A percentile compares a stretch with the other conserved stretches of the same genome.
Evolutionary conservation across 2,888 invertebrate species (phyloP).

Genomic region (Drosophila kambysellisi): DNA sequence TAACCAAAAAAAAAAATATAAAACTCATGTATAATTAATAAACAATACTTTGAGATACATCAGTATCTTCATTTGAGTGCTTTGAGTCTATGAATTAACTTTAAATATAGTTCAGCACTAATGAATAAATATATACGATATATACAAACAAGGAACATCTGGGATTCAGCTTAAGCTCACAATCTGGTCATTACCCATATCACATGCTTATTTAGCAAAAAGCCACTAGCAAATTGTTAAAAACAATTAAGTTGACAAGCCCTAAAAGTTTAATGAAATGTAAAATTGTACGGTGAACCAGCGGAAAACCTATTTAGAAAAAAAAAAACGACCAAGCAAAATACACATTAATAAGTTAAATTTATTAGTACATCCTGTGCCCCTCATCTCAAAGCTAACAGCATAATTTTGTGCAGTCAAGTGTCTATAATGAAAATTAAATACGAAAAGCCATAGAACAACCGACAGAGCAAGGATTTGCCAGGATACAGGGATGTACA

Average conservation of each 20-base stretch:
- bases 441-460: conserved; percentile 51
- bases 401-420: conserved; percentile 67
- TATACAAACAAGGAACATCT: not conserved
- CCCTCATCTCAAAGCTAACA: not conserved
- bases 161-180: not conserved
- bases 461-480: conserved; percentile 9
- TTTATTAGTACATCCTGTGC: conserved; percentile 43
- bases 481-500: conserved; percentile 34
- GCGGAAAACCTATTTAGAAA: conserved; percentile 7
- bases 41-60: not conserved
- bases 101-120: not conserved
- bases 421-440: conserved; percentile 75
- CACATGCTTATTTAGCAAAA: not conserved
- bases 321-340: conserved; percentile 5
- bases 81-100: not conserved
- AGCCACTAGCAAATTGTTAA: not conserved
- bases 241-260: conserved; percentile 34
- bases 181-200: not conserved
- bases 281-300: conserved; percentile 26
- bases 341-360: conserved; percentile 36
- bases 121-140: not conserved
- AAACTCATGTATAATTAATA: not conserved
- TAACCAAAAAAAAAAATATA: not conserved
- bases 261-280: conserved; percentile 49
- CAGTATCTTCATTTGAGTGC: not conserved